These are phyloP conservation scores for Zapus hudsonius DNA, from an alignment of 2,113 vertebrate genomes.

Conservation along the genomic window DNA sequence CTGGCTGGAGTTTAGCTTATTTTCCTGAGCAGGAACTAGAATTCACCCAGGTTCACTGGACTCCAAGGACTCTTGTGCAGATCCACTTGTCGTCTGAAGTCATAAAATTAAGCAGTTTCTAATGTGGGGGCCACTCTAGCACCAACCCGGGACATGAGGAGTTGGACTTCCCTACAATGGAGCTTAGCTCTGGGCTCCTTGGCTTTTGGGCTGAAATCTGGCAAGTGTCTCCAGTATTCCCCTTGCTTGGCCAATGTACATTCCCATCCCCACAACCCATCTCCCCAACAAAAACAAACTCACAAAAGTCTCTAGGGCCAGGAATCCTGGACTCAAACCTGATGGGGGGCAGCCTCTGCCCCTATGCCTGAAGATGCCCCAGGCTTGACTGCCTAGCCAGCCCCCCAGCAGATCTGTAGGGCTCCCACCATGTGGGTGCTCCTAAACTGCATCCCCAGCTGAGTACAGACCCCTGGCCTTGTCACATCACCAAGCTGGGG, in stretches of 20 bases:
- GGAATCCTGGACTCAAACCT: background rate
- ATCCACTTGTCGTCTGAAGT: too few species aligned
- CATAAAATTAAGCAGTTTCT: background rate
- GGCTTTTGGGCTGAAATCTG: background rate
- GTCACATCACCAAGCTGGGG: fast-evolving
- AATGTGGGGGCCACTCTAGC: background rate
- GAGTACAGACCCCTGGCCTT: background rate
- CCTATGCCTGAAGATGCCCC: fast-evolving
- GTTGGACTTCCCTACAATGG: background rate
- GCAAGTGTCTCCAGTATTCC: background rate
- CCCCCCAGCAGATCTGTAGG: background rate
- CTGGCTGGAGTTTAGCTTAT: background rate
- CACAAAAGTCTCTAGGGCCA: background rate
- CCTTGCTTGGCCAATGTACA: fast-evolving
- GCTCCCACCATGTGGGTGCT: too few species aligned
- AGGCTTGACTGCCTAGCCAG: background rate
- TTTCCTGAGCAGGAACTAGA: background rate
- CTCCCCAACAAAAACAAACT: background rate
- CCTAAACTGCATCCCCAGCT: background rate
- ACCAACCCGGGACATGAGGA: background rate
- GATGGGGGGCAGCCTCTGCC: background rate
- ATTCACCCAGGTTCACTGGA: background rate
- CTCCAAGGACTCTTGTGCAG: background rate
- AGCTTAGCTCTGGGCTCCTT: background rate
- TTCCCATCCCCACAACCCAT: too few species aligned